phyloP scores from a whole-genome alignment of 2,113 vertebrate genomes.

The Embiotoca jacksoni region DNA sequence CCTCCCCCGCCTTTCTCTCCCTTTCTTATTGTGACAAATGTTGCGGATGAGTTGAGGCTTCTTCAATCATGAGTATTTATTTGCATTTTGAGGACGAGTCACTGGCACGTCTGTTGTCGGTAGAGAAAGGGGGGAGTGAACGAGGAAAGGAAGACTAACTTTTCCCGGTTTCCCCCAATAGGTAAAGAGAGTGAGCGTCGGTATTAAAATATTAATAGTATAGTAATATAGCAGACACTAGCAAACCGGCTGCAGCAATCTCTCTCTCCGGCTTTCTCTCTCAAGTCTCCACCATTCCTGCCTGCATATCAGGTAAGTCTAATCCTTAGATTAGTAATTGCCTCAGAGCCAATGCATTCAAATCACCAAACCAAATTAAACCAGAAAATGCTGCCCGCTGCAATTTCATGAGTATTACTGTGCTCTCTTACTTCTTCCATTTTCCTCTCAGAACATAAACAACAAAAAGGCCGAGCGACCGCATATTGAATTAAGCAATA shows the following conservation, averaged over 20 bases:
- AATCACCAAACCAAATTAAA: slow-evolving; percentile 79
- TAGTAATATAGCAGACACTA: slow-evolving; percentile 35
- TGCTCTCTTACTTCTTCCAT: slow-evolving; percentile 58
- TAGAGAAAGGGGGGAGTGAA: background rate
- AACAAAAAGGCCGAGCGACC: slow-evolving; percentile 62
- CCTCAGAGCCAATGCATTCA: slow-evolving; percentile 79
- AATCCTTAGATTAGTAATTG: slow-evolving; percentile 80
- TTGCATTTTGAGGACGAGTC: slow-evolving; percentile 21
- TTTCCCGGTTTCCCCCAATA: slow-evolving; percentile 3
- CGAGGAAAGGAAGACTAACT: background rate
- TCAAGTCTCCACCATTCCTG: slow-evolving; percentile 45
- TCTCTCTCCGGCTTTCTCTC: slow-evolving; percentile 21
- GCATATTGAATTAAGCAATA: slow-evolving; percentile 73
- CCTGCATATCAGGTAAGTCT: slow-evolving; percentile 73
- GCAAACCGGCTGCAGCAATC: slow-evolving; percentile 31
- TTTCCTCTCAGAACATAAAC: slow-evolving; percentile 65
- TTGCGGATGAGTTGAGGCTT: slow-evolving; percentile 23
- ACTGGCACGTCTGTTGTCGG: slow-evolving; percentile 1
- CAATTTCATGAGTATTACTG: slow-evolving; percentile 74
- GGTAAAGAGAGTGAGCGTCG: background rate
- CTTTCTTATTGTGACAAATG: slow-evolving; percentile 52
- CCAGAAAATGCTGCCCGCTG: slow-evolving; percentile 77
- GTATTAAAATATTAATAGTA: slow-evolving; percentile 51
- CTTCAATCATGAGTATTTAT: slow-evolving; percentile 55
- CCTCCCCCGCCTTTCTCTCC: background rate